These are phyloP conservation scores for Leuctra nigra DNA, from an alignment of 2,888 invertebrate species.

Conservation along the genomic window DNA sequence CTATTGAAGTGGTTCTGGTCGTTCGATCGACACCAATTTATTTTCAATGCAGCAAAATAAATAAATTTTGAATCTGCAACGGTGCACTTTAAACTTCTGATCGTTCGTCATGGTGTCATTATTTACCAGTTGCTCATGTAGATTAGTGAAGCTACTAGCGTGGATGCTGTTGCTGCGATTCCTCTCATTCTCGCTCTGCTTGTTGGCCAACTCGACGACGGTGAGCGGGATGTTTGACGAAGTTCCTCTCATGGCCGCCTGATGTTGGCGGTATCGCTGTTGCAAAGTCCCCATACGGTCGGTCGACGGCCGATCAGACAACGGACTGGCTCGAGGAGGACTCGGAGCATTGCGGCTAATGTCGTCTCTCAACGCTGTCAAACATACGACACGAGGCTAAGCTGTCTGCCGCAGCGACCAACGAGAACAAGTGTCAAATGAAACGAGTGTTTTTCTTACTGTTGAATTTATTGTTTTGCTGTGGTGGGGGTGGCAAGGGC, in stretches of 20 bases:
- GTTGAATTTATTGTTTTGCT: constrained; percentile 27
- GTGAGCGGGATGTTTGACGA: constrained; percentile 29
- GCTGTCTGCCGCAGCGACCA: too few relatives aligned
- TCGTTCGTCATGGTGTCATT: not conserved
- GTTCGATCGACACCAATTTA: too few relatives aligned
- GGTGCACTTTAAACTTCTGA: too few relatives aligned
- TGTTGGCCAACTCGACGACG: constrained; percentile 30
- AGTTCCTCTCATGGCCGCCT: constrained; percentile 43
- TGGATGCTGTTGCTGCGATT: constrained; percentile 21
- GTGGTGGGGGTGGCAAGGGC: constrained; percentile 51
- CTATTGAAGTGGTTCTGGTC: too few relatives aligned
- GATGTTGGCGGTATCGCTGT: constrained; percentile 52
- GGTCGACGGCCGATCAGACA: not conserved
- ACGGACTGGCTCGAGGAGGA: not conserved
- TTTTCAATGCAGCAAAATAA: too few relatives aligned
- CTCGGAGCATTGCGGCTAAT: constrained; percentile 8
- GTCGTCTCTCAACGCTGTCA: constrained; percentile 18
- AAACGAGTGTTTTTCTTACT: constrained; percentile 22
- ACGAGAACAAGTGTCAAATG: constrained; percentile 1
- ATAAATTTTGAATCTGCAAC: too few relatives aligned
- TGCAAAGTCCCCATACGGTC: constrained; percentile 38
- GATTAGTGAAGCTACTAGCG: constrained; percentile 13
- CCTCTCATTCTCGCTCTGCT: constrained; percentile 5
- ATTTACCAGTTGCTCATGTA: constrained; percentile 1
- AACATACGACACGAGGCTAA: constrained; percentile 14